Base-by-base conservation (phyloP, 2,888 invertebrate species). In the Drosophila kuntzei region DNA sequence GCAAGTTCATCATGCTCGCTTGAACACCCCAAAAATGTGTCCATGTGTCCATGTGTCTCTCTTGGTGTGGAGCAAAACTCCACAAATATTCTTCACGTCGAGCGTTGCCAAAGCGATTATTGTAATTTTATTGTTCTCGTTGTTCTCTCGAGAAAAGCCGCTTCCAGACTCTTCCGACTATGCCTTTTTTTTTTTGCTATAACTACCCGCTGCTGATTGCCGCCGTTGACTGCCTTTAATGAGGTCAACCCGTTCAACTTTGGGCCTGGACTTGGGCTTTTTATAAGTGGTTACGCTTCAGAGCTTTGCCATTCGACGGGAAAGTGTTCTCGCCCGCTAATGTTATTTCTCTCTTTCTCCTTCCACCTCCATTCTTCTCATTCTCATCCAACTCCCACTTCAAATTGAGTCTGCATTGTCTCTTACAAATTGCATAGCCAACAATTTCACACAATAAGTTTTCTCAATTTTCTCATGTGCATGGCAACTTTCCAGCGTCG, bases 111-210 rank as follows among this genome's bases (percentile, higher is more conserved):
- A 67, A 83, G 74, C 81, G 84, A 84, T 87, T 86, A 87, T 89
- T 87, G 87, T 86, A 87, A 86, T 86, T 86, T 79, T 72, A 86
- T 85, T 85, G 88, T 85, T 85, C 79, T 80, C 64, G 58, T 49
- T 44, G 60, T 71, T 53, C 70, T 64, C 32, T n/a, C n/a, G n/a
- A n/a, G 34, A 29, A 37, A 61, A 61, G 55, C 29, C 58, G 51
- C 64, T 68, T 55, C 51, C 64, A 41, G 71, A 55, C 69, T 53
- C 29, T 72, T 32, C n/a, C n/a, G 39, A 43, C 20, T 54, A 9
- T 53, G 55, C 57, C 50, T 73, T 39, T 65, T 57, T 44, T 29
- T 54, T 66, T 44, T 71, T 44, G 53, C 53, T 53, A 46, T 54
- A 71, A 50, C 60, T 20, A 63, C 57, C 69, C 65, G 74, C 79